Base-by-base conservation (phyloP, 2,113 vertebrate species). In the Cephalopholis sonnerati region DNA sequence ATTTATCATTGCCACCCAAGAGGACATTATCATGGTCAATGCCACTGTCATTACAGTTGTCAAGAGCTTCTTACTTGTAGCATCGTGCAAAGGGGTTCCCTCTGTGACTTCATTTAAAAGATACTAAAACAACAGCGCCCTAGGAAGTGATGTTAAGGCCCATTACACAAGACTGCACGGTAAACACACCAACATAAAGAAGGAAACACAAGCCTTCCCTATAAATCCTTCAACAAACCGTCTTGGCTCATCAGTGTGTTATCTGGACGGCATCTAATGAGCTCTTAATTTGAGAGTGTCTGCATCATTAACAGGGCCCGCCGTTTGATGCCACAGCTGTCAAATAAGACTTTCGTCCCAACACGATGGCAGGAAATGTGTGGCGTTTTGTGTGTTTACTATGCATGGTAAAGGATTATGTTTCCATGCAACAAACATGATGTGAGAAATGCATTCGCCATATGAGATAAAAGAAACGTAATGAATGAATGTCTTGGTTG, bases 301-400 rank as follows among this genome's bases (percentile, higher is more conserved):
- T 87, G 81, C 87, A 86, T 90, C 86, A 89, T 90, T 91, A 93
- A 89, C 83, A 54, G 57, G 77, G 29, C 86, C 39, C 8, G 58
- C 69, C 29, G 89, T 91, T 90, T 93, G 90, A 92, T 90, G 83
- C 73, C 80, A 69, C 68, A 86, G 79, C 84, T 84, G 87, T 92
- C 77, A 90, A 86, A 74, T 17, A 50, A 83, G 70, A 65, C 88
- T 93, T 92, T 92, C 79, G 88, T 87, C 80, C 77, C 20, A 24
- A 64, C 58, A 41, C 44, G 57, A 71, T 2, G 57, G 73, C 70
- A 65, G 67, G n/a, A 24, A 69, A 73, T 55, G 51, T 50, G 65
- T 70, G 74, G n/a, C 17, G 15, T 74, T 36, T 27, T 53, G 51
- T 53, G 67, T 25, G 57, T 46, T 64, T 20, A 22, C 7, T 32